These are phyloP conservation scores for Colletes gigas DNA, from an alignment of 1,140 invertebrate species.

Conservation along the genomic window DNA sequence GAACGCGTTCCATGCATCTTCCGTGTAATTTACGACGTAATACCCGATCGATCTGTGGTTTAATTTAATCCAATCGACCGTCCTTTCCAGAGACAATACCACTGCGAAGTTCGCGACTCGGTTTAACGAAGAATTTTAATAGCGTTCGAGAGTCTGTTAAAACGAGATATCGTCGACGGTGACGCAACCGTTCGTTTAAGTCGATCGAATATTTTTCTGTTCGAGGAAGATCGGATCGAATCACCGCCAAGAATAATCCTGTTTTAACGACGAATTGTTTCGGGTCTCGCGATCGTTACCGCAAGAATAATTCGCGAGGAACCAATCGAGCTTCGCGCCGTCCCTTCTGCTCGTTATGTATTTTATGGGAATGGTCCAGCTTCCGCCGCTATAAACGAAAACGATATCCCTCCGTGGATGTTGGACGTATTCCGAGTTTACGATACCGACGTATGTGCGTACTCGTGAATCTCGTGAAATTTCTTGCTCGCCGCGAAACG, in stretches of 20 bases:
- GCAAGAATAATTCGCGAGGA: conserved; percentile 80
- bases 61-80: conserved; percentile 87
- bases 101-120: conserved; percentile 58
- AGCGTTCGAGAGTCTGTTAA: too few relatives aligned
- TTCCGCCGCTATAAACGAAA: conserved; percentile 13
- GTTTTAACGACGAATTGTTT: neutral
- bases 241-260: too few relatives aligned
- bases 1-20: conserved; percentile 83
- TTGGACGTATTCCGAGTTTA: neutral
- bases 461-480: conserved; percentile 29
- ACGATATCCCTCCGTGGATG: neutral
- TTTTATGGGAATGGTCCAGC: conserved; percentile 90
- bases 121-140: neutral
- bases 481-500: conserved; percentile 81
- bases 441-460: neutral
- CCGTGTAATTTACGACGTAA: conserved; percentile 90
- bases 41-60: conserved; percentile 92
- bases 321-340: conserved; percentile 79
- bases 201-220: too few relatives aligned
- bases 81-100: conserved; percentile 44
- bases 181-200: too few relatives aligned
- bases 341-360: conserved; percentile 83
- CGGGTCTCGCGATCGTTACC: conserved; percentile 71
- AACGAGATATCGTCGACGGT: too few relatives aligned
- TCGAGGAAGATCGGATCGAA: too few relatives aligned